A percentile compares a stretch with the other conserved stretches of the same genome.
phyloP scores from a whole-genome alignment of 2,797 vertebrate genomes.

The Cheracebus regulus region DNA sequence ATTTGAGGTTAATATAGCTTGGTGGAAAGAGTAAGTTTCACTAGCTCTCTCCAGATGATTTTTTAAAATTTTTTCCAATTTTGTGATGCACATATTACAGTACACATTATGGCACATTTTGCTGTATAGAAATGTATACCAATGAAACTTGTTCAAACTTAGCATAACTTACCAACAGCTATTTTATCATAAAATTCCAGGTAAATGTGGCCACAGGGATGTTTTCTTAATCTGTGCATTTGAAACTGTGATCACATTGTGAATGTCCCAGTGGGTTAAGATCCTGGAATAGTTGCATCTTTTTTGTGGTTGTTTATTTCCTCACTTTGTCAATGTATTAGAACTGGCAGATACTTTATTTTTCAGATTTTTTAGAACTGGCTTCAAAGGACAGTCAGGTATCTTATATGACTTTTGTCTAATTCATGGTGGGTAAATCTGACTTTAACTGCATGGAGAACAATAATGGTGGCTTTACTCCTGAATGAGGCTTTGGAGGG shows the following conservation, averaged over 20 bases:
- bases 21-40: not conserved
- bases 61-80: slow-evolving; percentile 79
- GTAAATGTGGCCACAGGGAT: slow-evolving; percentile 83
- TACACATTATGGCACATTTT: slow-evolving; percentile 83
- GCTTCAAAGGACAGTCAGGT: not conserved
- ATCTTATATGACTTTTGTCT: not conserved
- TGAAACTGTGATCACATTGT: slow-evolving; percentile 84
- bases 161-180: slow-evolving; percentile 84
- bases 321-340: not conserved
- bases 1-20: slow-evolving; percentile 63
- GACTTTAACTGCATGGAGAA: not conserved
- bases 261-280: slow-evolving; percentile 75
- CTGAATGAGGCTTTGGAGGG: not conserved
- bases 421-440: not conserved
- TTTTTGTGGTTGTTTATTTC: not conserved
- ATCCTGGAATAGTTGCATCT: slow-evolving; percentile 81
- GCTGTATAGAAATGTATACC: slow-evolving; percentile 86
- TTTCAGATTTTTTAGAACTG: not conserved
- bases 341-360: not conserved
- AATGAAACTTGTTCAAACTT: slow-evolving; percentile 87
- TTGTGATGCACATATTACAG: slow-evolving; percentile 81
- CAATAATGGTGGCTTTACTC: not conserved
- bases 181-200: slow-evolving; percentile 85
- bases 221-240: slow-evolving; percentile 83
- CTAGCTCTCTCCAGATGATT: slow-evolving; percentile 56